These are phyloP conservation scores for Amphiprion percula DNA, from an alignment of 2,113 vertebrate species.

Conservation along the genomic window DNA sequence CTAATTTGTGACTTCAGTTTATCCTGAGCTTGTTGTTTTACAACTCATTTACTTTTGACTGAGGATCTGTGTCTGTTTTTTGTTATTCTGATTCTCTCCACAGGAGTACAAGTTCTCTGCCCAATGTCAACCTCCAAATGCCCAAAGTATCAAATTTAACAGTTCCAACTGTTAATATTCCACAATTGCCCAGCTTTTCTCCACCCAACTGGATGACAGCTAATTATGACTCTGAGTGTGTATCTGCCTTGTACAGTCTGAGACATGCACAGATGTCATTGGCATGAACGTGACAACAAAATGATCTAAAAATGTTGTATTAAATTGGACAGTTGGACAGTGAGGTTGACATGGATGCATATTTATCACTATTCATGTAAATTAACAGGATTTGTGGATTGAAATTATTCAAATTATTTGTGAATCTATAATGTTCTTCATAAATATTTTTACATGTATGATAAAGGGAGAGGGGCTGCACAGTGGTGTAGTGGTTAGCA, in stretches of 20 bases:
- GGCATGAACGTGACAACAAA: constrained; percentile 87
- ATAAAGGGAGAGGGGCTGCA: too few relatives aligned
- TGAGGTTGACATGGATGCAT: too few relatives aligned
- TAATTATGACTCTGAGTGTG: constrained; percentile 96
- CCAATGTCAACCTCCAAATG: constrained; percentile 93
- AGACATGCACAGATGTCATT: constrained; percentile 89
- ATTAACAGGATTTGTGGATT: too few relatives aligned
- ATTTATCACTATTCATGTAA: too few relatives aligned
- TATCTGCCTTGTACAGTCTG: constrained; percentile 90
- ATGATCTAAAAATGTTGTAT: too few relatives aligned
- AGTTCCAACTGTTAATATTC: constrained; percentile 92
- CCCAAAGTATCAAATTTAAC: constrained; percentile 96
- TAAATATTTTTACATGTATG: too few relatives aligned
- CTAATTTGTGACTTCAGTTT: neutral
- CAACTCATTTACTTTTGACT: neutral
- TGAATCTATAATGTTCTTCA: too few relatives aligned
- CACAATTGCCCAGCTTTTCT: constrained; percentile 96
- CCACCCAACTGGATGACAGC: constrained; percentile 95
- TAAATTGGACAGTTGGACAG: too few relatives aligned
- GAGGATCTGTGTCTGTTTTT: constrained; percentile 3
- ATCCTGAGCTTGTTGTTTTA: constrained; percentile 6
- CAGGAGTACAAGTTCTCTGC: constrained; percentile 97
- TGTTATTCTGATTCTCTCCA: constrained; percentile 75
- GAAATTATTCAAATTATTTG: too few relatives aligned
- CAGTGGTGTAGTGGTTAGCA: too few relatives aligned